phyloP scores from a whole-genome alignment of 2,888 invertebrate species.

The Salpingus planirostris region DNA sequence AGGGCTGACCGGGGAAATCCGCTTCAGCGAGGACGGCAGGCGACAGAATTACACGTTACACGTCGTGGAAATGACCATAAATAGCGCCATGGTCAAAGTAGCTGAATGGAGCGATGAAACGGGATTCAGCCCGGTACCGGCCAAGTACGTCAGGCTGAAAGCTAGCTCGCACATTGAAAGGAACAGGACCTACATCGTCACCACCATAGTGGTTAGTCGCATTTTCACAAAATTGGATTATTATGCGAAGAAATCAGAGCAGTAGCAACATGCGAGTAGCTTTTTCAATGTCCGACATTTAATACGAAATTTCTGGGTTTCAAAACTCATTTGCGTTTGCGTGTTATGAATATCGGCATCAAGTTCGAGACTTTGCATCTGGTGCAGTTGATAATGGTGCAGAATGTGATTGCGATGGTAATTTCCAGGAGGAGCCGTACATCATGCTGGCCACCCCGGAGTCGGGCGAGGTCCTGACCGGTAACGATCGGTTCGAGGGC shows the following conservation, averaged over 20 bases:
- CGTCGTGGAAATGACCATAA: slow-evolving; percentile 88
- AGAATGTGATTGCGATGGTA: too few relatives aligned
- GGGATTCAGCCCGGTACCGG: slow-evolving; percentile 64
- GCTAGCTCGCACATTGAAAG: slow-evolving; percentile 65
- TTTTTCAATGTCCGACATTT: too few relatives aligned
- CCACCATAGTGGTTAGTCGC: slow-evolving; percentile 67
- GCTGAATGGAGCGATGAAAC: slow-evolving; percentile 80
- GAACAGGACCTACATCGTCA: slow-evolving; percentile 81
- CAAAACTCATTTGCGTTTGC: too few relatives aligned
- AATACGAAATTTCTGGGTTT: too few relatives aligned
- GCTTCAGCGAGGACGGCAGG: slow-evolving; percentile 83
- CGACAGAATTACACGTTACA: slow-evolving; percentile 83
- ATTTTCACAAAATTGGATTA: too few relatives aligned
- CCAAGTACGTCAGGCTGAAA: slow-evolving; percentile 65
- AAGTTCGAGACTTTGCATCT: background rate
- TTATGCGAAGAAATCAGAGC: too few relatives aligned
- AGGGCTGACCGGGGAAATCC: slow-evolving; percentile 83
- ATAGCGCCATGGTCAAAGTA: slow-evolving; percentile 86
- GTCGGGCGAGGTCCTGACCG: slow-evolving; percentile 53
- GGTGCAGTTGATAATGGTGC: background rate
- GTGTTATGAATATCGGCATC: background rate
- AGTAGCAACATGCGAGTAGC: too few relatives aligned
- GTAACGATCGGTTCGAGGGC: slow-evolving; percentile 77
- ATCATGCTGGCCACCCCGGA: slow-evolving; percentile 67
- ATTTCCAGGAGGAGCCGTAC: slow-evolving; percentile 72